Percentiles rank a stretch among this genome's conserved stretches.
Evolutionary conservation across 2,888 invertebrate genomes (phyloP).

Genomic region (Drosophila histrio): DNA sequence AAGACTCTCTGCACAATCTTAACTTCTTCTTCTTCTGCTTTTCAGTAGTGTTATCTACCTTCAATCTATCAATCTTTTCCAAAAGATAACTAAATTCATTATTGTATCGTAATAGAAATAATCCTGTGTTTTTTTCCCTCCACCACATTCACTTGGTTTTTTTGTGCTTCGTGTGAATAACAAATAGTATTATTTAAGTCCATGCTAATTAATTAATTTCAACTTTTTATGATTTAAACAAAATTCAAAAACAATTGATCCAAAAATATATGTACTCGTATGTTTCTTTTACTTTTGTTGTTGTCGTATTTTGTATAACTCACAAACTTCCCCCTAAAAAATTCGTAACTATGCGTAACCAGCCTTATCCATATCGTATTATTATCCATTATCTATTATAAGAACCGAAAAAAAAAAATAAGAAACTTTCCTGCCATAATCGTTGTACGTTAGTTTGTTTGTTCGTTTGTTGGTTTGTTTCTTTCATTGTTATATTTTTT

Average conservation of each 20-base stretch:
- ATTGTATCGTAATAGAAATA: constrained; percentile 13
- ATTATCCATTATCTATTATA: background rate
- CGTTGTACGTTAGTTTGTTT: constrained; percentile 71
- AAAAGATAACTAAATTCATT: background rate
- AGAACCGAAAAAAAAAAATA: constrained; percentile 1
- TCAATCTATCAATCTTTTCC: constrained; percentile 1
- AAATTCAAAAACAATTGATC: constrained; percentile 50
- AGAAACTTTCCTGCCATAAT: constrained; percentile 66
- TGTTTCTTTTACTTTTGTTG: constrained; percentile 38
- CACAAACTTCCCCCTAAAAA: constrained; percentile 27
- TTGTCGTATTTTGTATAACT: constrained; percentile 53
- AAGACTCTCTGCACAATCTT: constrained; percentile 24
- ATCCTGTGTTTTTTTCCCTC: constrained; percentile 3
- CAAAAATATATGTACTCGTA: constrained; percentile 36
- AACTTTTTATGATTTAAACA: constrained; percentile 41
- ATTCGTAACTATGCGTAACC: constrained; percentile 35
- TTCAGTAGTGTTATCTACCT: background rate
- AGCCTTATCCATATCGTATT: constrained; percentile 26
- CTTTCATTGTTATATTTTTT: constrained; percentile 41
- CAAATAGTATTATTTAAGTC: constrained; percentile 18
- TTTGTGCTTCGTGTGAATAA: constrained; percentile 29
- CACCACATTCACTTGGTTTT: constrained; percentile 25
- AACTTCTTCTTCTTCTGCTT: constrained; percentile 4
- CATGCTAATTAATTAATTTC: constrained; percentile 14
- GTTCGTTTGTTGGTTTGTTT: constrained; percentile 57